These are phyloP conservation scores for Amphimallon solstitiale DNA, from an alignment of 2,888 invertebrate genomes.

Conservation along the genomic window DNA sequence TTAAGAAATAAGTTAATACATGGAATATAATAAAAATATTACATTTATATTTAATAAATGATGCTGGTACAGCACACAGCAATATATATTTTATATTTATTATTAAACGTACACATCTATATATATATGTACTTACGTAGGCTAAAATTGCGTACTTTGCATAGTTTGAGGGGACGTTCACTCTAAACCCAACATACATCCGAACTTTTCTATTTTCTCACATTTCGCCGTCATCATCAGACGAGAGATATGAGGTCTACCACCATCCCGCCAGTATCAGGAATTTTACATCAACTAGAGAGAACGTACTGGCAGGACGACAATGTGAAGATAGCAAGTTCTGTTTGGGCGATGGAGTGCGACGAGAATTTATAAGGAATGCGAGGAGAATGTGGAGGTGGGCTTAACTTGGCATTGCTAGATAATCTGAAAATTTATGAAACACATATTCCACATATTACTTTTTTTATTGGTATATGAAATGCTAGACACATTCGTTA, in stretches of 20 bases:
- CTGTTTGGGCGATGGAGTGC: constrained; percentile 47
- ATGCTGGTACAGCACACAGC: no score
- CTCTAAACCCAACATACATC: constrained; percentile 38
- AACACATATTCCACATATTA: constrained; percentile 28
- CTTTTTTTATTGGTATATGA: constrained; percentile 19
- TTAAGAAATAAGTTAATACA: no score
- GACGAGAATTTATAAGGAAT: constrained; percentile 50
- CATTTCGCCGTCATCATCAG: constrained; percentile 28
- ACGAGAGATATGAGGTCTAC: constrained; percentile 42
- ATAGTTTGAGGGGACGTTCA: constrained; percentile 21
- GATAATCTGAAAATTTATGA: constrained; percentile 34
- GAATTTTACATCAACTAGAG: constrained; percentile 50
- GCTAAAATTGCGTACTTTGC: constrained; percentile 22
- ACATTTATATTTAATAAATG: no score
- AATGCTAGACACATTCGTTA: neutral
- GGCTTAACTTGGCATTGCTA: constrained; percentile 22
- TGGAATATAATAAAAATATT: no score
- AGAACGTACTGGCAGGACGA: constrained; percentile 48
- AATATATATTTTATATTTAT: no score
- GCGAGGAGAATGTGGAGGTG: constrained; percentile 29
- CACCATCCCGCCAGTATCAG: constrained; percentile 39
- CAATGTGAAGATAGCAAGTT: constrained; percentile 51
- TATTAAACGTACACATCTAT: no score
- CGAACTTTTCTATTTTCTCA: constrained; percentile 42
- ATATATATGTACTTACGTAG: neutral